Evolutionary conservation across 2,113 vertebrate species (phyloP), one percentile per base, ranked within the genome.

Genomic region (Synodontis membranacea): DNA sequence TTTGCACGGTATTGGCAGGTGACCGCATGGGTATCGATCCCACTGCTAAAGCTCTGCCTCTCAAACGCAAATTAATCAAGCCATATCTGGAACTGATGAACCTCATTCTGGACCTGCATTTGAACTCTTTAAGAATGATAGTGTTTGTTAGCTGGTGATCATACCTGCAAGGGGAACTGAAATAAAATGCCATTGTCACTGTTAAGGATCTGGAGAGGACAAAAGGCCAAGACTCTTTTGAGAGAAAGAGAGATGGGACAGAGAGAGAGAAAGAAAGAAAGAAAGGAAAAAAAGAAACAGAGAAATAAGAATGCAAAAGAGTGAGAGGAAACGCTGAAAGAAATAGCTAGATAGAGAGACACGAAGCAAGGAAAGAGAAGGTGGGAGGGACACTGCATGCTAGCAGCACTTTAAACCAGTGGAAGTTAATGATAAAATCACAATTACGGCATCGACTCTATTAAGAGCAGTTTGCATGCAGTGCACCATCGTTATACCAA

Each of bases 41-140:
- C 70, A 88, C 89, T 58, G 88, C 88, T 93, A 89, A 90, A 89
- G 90, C 89, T 92, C 89, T 90, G 87, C 88, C 90, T 91, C 88
- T 91, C 90, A 93, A 93, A 91, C 92, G 91, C 90, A 91, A 94
- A 93, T 94, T 90, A 94, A 93, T 93, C 93, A 93, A 89, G 90
- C 91, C 82, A 91, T 90, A 88, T 89, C 91, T 92, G 88, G 83
- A 88, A 84, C 89, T 50, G 88, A 84, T 89, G 42, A 44, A 80
- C 80, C 46, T 88, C 82, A 86, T 84, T 84, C 60, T 87, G 72
- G 76, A 82, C 75, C 76, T 76, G 56, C 34, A 74, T 82, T 83
- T 64, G 54, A 75, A 34, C 80, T 50, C 42, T 50, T 72, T 75
- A 25, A 82, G 17, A 46, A 82, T 58, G n/a, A 82, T 86, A 19